These are phyloP conservation scores for Platygyra sinensis DNA, from an alignment of 64 coral and sea anemone genomes.

Conservation along the genomic window DNA sequence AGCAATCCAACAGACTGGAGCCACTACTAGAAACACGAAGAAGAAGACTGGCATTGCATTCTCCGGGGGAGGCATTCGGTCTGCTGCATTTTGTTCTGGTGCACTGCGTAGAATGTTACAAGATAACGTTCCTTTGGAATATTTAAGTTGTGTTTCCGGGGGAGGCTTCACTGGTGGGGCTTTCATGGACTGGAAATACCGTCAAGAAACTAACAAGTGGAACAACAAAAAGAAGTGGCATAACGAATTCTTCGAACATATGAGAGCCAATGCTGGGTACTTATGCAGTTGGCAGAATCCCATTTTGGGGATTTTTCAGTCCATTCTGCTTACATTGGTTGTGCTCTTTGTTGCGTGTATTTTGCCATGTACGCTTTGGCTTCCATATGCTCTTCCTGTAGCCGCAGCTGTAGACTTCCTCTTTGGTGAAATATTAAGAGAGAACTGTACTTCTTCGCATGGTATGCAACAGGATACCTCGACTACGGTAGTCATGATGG, in stretches of 20 bases:
- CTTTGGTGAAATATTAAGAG: constrained; percentile 18
- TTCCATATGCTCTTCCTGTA: constrained; percentile 8
- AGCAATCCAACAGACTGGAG: background rate
- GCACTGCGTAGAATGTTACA: constrained; percentile 11
- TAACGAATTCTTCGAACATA: background rate
- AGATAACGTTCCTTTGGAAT: background rate
- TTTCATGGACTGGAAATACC: constrained; percentile 12
- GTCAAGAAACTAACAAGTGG: background rate
- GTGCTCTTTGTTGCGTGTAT: background rate
- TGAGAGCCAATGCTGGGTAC: background rate
- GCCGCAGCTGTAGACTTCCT: constrained; percentile 14
- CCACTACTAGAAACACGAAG: background rate
- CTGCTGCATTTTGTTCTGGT: constrained; percentile 30
- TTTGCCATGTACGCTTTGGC: constrained; percentile 18
- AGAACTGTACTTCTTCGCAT: background rate
- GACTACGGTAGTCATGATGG: background rate
- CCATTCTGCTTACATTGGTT: background rate
- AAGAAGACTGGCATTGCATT: background rate
- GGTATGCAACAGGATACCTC: background rate
- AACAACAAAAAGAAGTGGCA: background rate
- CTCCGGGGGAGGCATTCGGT: constrained; percentile 44
- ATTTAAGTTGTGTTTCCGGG: constrained; percentile 42
- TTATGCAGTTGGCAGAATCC: background rate
- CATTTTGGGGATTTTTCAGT: background rate
- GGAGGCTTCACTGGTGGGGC: constrained; percentile 1